Evolutionary conservation across 2,797 vertebrate species (phyloP).

Genomic region (Chaenodraco wilsoni): DNA sequence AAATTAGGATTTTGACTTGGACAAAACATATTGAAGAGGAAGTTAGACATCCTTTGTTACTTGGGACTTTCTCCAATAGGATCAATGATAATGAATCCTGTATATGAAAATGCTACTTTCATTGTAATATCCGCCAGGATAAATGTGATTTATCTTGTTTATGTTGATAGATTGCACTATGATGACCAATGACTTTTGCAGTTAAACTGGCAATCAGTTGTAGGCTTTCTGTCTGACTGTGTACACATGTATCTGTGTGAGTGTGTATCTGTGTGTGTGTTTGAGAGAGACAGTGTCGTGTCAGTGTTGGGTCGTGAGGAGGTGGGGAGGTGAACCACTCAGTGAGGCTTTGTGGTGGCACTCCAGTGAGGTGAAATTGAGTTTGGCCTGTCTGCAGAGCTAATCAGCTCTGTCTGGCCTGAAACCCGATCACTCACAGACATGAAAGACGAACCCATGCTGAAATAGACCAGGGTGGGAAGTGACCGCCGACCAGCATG

Average conservation of each 20-base stretch:
- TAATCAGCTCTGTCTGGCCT: conserved; percentile 75
- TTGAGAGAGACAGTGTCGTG: conserved; percentile 33
- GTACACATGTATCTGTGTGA: too few relatives aligned
- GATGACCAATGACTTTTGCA: too few relatives aligned
- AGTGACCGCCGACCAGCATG: conserved; percentile 37
- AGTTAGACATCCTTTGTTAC: conserved; percentile 3
- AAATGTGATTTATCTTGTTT: too few relatives aligned
- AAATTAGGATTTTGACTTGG: background rate
- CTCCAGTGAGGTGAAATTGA: conserved; percentile 73
- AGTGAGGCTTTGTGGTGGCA: conserved; percentile 57
- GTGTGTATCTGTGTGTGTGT: background rate
- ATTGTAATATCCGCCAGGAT: too few relatives aligned
- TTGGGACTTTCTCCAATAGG: conserved; percentile 8
- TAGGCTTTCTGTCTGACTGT: too few relatives aligned
- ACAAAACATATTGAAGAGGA: background rate
- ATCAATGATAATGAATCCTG: background rate
- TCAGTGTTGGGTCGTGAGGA: conserved; percentile 47
- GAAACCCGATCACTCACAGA: conserved; percentile 66
- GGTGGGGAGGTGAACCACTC: conserved; percentile 53
- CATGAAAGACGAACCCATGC: conserved; percentile 61
- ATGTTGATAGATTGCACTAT: too few relatives aligned
- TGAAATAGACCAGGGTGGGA: conserved; percentile 49
- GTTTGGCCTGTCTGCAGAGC: conserved; percentile 75
- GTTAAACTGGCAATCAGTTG: too few relatives aligned
- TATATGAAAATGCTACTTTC: too few relatives aligned